Evolutionary conservation across 2,797 vertebrate genomes (phyloP).

Genomic region (Corythornis leucogaster): DNA sequence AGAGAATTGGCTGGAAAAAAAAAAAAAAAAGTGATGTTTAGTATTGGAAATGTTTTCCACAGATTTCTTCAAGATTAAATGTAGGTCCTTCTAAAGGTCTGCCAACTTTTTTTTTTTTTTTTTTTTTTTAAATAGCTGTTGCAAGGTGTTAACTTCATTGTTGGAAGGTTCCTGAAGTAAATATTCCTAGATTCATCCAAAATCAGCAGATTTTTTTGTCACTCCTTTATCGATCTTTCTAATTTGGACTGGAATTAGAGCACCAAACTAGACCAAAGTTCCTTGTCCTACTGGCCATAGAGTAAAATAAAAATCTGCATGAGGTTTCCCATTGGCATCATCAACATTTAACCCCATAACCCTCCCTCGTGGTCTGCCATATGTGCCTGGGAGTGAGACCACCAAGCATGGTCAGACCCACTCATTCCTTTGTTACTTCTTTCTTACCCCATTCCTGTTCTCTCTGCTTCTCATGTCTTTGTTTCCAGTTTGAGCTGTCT

Average conservation of each 20-base stretch:
- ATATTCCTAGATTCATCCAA: neutral
- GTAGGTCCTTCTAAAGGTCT: neutral
- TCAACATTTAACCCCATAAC: neutral
- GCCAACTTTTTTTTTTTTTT: neutral
- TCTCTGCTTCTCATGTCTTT: neutral
- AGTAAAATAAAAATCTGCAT: rapidly evolving
- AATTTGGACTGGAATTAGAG: neutral
- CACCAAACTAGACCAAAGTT: neutral
- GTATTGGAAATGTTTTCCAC: neutral
- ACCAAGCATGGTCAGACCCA: neutral
- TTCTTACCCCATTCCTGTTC: neutral
- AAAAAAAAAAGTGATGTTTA: neutral
- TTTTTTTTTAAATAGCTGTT: neutral
- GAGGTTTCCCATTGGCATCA: neutral
- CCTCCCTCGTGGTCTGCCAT: neutral
- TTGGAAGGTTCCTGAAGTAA: neutral
- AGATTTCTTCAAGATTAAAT: neutral
- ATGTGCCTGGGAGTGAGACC: rapidly evolving
- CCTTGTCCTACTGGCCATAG: neutral
- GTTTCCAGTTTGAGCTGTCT: neutral
- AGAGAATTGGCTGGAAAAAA: neutral
- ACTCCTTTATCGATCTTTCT: neutral
- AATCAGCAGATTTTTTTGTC: neutral
- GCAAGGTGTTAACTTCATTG: neutral
- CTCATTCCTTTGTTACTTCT: neutral